Percentiles rank a stretch among this genome's conserved stretches.
phyloP scores from a whole-genome alignment of 2,888 invertebrate genomes.

The Emmelina monodactyla region DNA sequence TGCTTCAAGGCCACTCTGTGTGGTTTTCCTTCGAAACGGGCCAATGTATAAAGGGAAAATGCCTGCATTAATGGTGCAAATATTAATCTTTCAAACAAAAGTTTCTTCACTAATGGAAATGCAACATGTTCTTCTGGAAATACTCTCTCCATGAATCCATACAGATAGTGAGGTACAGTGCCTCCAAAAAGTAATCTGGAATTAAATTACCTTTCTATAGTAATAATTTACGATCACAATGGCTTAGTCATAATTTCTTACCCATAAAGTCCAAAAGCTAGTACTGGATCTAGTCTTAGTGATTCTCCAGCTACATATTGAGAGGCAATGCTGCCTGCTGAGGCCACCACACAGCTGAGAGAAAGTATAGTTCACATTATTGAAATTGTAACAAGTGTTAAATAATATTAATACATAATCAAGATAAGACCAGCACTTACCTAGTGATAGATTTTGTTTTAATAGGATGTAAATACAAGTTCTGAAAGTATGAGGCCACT shows the following conservation, averaged over 20 bases:
- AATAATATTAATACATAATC: not conserved
- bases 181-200: slow-evolving; percentile 81
- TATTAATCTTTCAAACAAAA: slow-evolving; percentile 75
- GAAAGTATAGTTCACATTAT: not conserved
- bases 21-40: slow-evolving; percentile 79
- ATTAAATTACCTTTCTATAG: slow-evolving; percentile 5
- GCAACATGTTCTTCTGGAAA: slow-evolving; percentile 67
- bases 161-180: slow-evolving; percentile 81
- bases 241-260: slow-evolving; percentile 29
- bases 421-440: slow-evolving; percentile 48
- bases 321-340: slow-evolving; percentile 76
- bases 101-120: slow-evolving; percentile 63
- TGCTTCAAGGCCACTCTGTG: slow-evolving; percentile 71
- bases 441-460: slow-evolving; percentile 82
- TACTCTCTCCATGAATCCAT: slow-evolving; percentile 67
- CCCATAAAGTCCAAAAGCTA: slow-evolving; percentile 82
- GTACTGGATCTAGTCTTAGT: slow-evolving; percentile 71
- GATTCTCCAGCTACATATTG: slow-evolving; percentile 73
- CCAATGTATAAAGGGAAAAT: slow-evolving; percentile 75
- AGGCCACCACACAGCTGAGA: slow-evolving; percentile 73
- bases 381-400: not conserved
- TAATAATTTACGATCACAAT: not conserved
- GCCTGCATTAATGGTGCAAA: slow-evolving; percentile 77
- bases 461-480: slow-evolving; percentile 77
- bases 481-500: slow-evolving; percentile 75